Base-by-base conservation (phyloP, 2,797 vertebrate species). In the Sciaenops ocellatus region DNA sequence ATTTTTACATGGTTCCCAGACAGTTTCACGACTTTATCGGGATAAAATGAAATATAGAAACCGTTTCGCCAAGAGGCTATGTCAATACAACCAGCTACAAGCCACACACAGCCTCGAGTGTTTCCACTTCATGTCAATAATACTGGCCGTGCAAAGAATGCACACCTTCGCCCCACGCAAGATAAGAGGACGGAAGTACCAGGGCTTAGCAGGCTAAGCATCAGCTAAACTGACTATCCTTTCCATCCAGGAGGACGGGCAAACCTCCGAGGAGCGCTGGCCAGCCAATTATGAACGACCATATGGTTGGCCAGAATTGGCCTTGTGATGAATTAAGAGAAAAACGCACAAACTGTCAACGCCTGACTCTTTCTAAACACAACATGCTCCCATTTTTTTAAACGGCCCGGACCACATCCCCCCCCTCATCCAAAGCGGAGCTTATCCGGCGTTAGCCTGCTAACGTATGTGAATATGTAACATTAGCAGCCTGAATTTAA, bases 201-300 rank as follows among this genome's bases (percentile, higher is more conserved):
- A 5, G 66, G 78, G 92, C 90, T 95, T 94, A 94, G 59, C 82
- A 22, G 83, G 72, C 87, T 93, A 91, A 94, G 91, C 88, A 83
- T 86, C 85, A 68, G 88, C 88, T 91, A 73, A 93, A 85, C 85
- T 17, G 61, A 56, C 78, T 78, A 68, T 81, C 84, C 82, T 3
- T 67, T 61, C 73, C 72, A 44, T 52, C 60, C 74, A 71, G 60
- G 55, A 75, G 52, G 69, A 44, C 65, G 55, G 68, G 59, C 38
- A 38, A 59, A 5, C 52, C 51, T 80, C 22, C 30, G 41, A 2
- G 52, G 48, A 65, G 44, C 24, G 44, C 67, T 30, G 52, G 38
- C 30, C 73, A 47, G 41, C 55, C 63, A 77, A 69, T 82, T 64
- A 81, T 65, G 42, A 78, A 79, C 76, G 51, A 57, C 73, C 83